phyloP scores from a whole-genome alignment of 2,888 invertebrate genomes.

The Erpobdella octoculata region DNA sequence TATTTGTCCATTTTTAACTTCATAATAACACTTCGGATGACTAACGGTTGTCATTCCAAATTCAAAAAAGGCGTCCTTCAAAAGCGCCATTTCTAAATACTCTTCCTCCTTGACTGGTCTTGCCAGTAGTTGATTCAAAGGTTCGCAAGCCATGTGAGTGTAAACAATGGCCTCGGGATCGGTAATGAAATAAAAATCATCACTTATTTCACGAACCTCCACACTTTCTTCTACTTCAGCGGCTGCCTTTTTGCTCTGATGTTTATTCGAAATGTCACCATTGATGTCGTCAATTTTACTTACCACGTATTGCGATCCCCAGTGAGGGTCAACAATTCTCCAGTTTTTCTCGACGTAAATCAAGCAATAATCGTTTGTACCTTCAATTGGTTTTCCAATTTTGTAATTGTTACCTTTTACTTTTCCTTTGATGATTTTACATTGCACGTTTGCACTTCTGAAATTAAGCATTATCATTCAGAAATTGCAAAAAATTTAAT shows the following conservation, averaged over 20 bases:
- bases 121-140: conserved; percentile 39
- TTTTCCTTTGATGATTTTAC: conserved; percentile 35
- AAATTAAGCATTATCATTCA: too few species aligned
- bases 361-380: conserved; percentile 39
- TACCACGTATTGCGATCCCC: conserved; percentile 36
- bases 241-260: neutral
- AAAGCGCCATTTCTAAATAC: conserved; percentile 30
- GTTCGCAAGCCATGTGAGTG: conserved; percentile 40
- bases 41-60: conserved; percentile 21
- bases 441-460: conserved; percentile 37
- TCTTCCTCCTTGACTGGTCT: conserved; percentile 38
- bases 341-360: conserved; percentile 39
- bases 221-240: neutral
- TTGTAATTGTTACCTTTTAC: conserved; percentile 38
- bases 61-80: conserved; percentile 25
- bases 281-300: conserved; percentile 34
- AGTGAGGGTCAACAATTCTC: conserved; percentile 37
- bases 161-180: conserved; percentile 40
- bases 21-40: conserved; percentile 24
- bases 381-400: conserved; percentile 34
- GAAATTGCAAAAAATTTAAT: too few species aligned
- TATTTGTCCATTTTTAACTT: conserved; percentile 24
- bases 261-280: neutral
- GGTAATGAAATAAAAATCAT: conserved; percentile 43
- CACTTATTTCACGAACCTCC: conserved; percentile 35